Base-by-base conservation (phyloP, 2,113 vertebrate genomes). In the Corythoichthys haematopterus region DNA sequence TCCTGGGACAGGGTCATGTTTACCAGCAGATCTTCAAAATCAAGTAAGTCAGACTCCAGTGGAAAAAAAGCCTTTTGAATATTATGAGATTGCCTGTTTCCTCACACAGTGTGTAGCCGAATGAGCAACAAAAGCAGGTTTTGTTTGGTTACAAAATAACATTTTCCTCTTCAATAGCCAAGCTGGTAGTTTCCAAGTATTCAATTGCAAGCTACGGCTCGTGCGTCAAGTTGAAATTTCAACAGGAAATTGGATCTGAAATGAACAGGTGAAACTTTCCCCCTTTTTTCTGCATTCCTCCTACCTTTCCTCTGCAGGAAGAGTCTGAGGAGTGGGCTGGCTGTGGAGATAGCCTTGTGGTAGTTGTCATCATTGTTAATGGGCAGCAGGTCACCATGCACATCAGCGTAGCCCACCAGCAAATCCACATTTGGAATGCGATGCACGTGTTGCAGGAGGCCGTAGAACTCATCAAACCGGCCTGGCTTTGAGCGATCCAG, bases 341-440 rank as follows among this genome's bases (percentile, higher is more conserved):
- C 97, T 0, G 94, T 95, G 36, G 95, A 94, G 66, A 99, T 94
- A n/a, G 97, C 97, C 88, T 96, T 98, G 84, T 95, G 93, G 46
- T 98, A 99, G 86, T 99, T 99, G 84, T 99, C 97, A 2, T 99
- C 95, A 0, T 99, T 99, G 83, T 99, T 99, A 85, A 99, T 99
- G 20, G 97, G 97, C 68, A 99, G 88, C 50, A 99, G 90, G 87
- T 99, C 97, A 1, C 97, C 97, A 0, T 99, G 96, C 78, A 99
- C 76, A 52, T 99, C 97, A 0, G 95, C 94, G 28, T 99, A 99
- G 12, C 96, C 97, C 82, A 99, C 95, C 63, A 99, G 79, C 60
- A 99, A 86, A 10, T 98, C 97, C 8, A 96, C 92, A 0, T 97
- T 98, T 51, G 97, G 97, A 64, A 98, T 98, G 79, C 96, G 95